Base-by-base conservation (phyloP, 1,140 invertebrate species). In the Atta cephalotes region DNA sequence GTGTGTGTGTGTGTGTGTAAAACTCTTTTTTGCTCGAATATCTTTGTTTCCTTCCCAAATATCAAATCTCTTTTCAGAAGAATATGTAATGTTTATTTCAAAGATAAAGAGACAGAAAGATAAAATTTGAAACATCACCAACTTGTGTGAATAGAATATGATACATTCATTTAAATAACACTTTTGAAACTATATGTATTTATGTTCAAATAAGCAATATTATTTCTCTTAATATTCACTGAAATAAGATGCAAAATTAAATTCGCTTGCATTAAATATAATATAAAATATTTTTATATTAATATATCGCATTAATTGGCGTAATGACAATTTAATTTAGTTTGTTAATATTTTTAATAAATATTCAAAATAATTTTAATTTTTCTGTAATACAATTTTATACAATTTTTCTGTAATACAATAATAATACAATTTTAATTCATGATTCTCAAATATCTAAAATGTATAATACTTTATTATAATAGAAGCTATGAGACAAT, bases 401-500 rank as follows among this genome's bases (percentile, higher is more conserved):
- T 25, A 25, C 25, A 25, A 25, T 25, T 39, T 58, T 60, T 21
- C 12, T 21, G 14, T 12, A 28, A 39, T 12, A 60, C 25, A 25
- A 25, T 31, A 31, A 2, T 25, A 45, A 62, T 39, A 9, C 58
- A 25, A 63, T 25, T 3, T 16, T 21, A 77, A 25, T 62, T 62
- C 28, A 25, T 18, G 1, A 10, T 1, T 6, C 12, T 49, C 7
- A 28, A 53, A 28, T 21, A n/a, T 28, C 9, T 31, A 14, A 14
- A 31, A 68, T 66, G n/a, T 5, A 45, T 45, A 45, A 45, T 10
- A 66, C 14, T 79, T 79, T 68, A 51, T 66, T 66, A 66, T 35
- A 21, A 16, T 25, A n/a, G 5, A 45, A 49, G 12, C 3, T 14
- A 79, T 21, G 14, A 35, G 2, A 39, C 0, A 10, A 60, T 16